Conservation (phyloP, 2,113 vertebrate genomes). For the Lepus europaeus region DNA sequence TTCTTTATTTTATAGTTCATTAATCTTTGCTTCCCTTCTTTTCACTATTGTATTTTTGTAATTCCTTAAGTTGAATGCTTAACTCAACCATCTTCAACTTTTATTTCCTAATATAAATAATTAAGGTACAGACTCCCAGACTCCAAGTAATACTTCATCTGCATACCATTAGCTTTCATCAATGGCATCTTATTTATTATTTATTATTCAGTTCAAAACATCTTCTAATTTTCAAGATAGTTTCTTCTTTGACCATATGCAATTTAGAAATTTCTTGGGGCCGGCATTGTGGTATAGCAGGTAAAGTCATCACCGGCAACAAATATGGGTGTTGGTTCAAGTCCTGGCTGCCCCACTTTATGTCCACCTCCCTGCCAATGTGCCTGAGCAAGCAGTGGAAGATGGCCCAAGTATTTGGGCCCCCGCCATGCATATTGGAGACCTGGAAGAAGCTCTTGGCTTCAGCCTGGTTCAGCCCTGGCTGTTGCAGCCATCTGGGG, state of each 20-base stretch:
- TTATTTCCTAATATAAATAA: neutral
- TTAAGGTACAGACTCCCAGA: neutral
- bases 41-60: slow-evolving; percentile 11
- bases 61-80: slow-evolving; percentile 12
- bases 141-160: neutral
- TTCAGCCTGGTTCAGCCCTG: too few relatives aligned
- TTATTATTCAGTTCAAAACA: slow-evolving; percentile 40
- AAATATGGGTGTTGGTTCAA: too few relatives aligned
- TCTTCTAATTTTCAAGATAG: slow-evolving; percentile 1
- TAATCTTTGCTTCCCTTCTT: neutral
- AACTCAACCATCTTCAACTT: neutral
- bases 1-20: slow-evolving; percentile 31
- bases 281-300: too few relatives aligned
- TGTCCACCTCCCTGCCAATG: too few relatives aligned
- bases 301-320: too few relatives aligned
- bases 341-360: too few relatives aligned
- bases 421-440: too few relatives aligned
- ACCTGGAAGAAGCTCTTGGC: too few relatives aligned
- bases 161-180: neutral
- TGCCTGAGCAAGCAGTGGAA: too few relatives aligned
- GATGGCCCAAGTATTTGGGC: too few relatives aligned
- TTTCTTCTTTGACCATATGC: neutral
- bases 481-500: too few relatives aligned
- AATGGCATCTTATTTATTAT: slow-evolving; percentile 1
- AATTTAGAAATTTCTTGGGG: neutral